Conservation (phyloP, 1,140 invertebrate genomes). For the Cecropterus lyciades region DNA sequence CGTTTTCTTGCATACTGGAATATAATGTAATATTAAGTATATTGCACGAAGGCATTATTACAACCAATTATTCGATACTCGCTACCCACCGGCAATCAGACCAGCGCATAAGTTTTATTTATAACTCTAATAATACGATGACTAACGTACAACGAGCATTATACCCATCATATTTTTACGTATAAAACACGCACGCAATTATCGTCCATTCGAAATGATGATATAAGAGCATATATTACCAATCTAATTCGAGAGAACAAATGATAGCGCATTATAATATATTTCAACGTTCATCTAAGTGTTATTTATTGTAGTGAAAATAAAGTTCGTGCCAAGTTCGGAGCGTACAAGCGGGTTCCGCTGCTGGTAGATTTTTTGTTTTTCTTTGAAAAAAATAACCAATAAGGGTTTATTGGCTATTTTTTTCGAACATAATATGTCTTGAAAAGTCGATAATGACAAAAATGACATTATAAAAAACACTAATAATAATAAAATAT, state of each 20-base stretch:
- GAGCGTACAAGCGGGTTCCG: background rate
- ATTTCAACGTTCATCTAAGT: constrained; percentile 36
- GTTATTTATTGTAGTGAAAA: constrained; percentile 39
- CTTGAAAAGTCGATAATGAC: too few relatives aligned
- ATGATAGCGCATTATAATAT: constrained; percentile 47
- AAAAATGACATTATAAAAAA: too few relatives aligned
- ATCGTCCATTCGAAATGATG: constrained; percentile 56
- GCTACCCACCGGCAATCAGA: background rate
- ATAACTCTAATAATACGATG: constrained; percentile 61
- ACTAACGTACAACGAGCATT: constrained; percentile 56
- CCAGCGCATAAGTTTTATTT: constrained; percentile 48
- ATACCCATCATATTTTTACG: constrained; percentile 60
- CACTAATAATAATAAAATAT: too few relatives aligned
- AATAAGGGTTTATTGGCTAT: too few relatives aligned
- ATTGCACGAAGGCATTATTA: background rate
- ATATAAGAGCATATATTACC: constrained; percentile 60
- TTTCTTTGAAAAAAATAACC: too few relatives aligned
- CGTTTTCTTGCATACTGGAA: too few relatives aligned
- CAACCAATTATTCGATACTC: background rate
- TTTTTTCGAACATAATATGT: too few relatives aligned
- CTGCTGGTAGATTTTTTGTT: background rate
- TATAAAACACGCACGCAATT: constrained; percentile 62
- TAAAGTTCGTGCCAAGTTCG: constrained; percentile 31
- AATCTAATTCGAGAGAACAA: constrained; percentile 49
- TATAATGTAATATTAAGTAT: background rate